These are phyloP conservation scores for Neodiprion virginianus DNA, from an alignment of 1,140 invertebrate species.

Conservation along the genomic window DNA sequence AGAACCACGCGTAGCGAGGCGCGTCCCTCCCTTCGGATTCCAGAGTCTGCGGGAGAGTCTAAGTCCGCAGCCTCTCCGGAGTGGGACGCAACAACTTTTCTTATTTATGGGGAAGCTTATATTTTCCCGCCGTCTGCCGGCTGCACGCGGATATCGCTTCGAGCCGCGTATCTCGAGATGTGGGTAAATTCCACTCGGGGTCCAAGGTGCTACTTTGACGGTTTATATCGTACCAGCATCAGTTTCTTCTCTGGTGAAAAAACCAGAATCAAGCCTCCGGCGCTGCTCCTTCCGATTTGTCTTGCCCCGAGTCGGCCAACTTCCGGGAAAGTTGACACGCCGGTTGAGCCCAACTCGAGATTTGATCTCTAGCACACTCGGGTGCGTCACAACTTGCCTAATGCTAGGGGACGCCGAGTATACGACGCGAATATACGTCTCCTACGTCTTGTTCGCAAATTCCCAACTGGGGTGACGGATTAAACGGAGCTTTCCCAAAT, in stretches of 20 bases:
- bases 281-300: too few relatives aligned
- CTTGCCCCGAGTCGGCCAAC: too few relatives aligned
- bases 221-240: neutral
- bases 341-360: neutral
- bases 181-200: neutral
- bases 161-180: neutral
- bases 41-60: neutral
- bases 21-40: neutral
- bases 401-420: neutral
- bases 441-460: too few relatives aligned
- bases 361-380: neutral
- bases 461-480: neutral
- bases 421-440: too few relatives aligned
- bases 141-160: slow-evolving; percentile 3
- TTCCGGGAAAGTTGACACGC: too few relatives aligned
- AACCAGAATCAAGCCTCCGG: too few relatives aligned
- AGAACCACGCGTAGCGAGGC: neutral
- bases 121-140: neutral
- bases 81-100: neutral
- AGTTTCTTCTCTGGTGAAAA: too few relatives aligned
- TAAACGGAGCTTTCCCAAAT: neutral
- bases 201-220: neutral
- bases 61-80: neutral
- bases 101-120: neutral
- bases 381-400: slow-evolving; percentile 7